Percentiles rank a stretch among this genome's conserved stretches.
Conservation (phyloP, 53 echinoderm and acorn worm genomes). For the Temnopleurus reevesii region DNA sequence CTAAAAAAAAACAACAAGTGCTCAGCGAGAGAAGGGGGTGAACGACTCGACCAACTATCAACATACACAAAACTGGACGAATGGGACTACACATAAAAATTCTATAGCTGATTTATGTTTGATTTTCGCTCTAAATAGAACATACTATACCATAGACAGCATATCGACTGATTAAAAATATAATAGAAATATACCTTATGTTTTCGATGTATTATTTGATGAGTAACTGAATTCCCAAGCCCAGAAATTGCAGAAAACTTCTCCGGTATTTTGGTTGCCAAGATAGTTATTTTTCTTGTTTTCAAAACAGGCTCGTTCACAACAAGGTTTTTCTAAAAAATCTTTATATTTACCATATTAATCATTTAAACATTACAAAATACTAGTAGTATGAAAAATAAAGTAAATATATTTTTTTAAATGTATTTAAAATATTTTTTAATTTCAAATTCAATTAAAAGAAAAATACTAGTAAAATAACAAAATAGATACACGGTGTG, state of each 20-base stretch:
- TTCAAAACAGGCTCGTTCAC: slow-evolving; percentile 22
- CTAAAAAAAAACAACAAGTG: no score
- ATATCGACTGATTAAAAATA: not conserved
- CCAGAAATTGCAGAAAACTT: not conserved
- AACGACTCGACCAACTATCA: not conserved
- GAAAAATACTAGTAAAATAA: no score
- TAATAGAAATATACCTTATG: not conserved
- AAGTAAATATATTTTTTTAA: no score
- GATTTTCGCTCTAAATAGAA: not conserved
- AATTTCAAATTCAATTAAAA: no score
- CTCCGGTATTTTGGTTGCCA: not conserved
- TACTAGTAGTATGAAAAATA: no score
- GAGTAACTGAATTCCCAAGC: not conserved
- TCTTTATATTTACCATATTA: no score
- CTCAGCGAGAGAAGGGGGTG: no score
- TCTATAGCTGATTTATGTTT: not conserved
- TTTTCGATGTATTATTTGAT: not conserved
- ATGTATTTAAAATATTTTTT: no score
- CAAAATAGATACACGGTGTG: no score
- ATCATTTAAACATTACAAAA: no score
- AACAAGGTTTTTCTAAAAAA: no score
- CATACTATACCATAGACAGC: not conserved
- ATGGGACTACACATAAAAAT: not conserved
- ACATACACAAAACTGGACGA: not conserved
- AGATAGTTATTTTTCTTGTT: not conserved